Evolutionary conservation across 2,113 vertebrate species (phyloP).

Genomic region (Excalfactoria chinensis): DNA sequence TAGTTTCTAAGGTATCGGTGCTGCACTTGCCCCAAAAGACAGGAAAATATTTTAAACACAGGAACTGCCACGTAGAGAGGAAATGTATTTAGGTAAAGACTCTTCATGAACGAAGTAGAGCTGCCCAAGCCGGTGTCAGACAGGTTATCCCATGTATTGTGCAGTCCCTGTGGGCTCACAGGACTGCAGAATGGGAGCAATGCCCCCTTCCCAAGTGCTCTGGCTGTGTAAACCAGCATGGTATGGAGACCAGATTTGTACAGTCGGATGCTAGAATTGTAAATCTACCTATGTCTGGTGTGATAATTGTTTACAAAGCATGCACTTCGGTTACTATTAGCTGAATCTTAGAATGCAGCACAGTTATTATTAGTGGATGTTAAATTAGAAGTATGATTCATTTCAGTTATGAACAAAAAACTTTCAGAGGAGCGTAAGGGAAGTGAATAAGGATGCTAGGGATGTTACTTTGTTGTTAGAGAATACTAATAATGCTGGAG

Average conservation of each 20-base stretch:
- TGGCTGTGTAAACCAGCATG: too few species aligned
- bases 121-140: neutral
- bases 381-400: neutral
- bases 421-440: neutral
- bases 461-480: neutral
- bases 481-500: neutral
- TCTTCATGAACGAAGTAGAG: neutral
- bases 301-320: neutral
- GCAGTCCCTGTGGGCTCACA: neutral
- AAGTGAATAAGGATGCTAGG: neutral
- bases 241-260: neutral
- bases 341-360: neutral
- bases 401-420: neutral
- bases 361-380: neutral
- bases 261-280: neutral
- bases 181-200: neutral
- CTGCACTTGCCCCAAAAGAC: neutral
- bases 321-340: neutral
- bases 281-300: neutral
- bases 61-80: neutral
- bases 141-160: neutral
- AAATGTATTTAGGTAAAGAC: neutral
- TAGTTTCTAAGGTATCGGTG: neutral
- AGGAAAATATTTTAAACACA: neutral
- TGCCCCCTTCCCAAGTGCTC: neutral